phyloP scores from a whole-genome alignment of 2,797 vertebrate genomes.

The Adelosebastes latens region DNA sequence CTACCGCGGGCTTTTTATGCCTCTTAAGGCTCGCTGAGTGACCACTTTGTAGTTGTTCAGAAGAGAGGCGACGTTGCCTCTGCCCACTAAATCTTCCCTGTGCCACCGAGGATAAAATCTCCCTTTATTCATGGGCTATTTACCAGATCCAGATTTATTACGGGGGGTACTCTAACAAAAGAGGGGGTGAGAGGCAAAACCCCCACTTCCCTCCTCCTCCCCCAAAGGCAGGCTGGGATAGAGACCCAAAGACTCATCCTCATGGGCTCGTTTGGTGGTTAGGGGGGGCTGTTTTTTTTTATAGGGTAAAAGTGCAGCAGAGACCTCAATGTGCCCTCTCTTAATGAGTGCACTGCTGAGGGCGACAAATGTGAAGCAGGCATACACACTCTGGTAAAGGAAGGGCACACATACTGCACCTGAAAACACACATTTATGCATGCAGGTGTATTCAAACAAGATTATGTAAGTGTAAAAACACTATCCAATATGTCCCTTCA shows the following conservation, averaged over 20 bases:
- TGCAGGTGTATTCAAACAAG: background rate
- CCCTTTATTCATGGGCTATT: slow-evolving; percentile 86
- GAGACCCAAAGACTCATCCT: slow-evolving; percentile 67
- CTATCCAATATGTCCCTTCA: slow-evolving; percentile 50
- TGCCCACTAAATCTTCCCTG: slow-evolving; percentile 81
- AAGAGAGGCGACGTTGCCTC: slow-evolving; percentile 79
- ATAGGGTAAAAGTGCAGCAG: slow-evolving; percentile 14
- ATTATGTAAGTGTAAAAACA: background rate
- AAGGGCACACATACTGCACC: background rate
- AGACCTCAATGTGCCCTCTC: slow-evolving; percentile 17
- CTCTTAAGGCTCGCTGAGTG: slow-evolving; percentile 82
- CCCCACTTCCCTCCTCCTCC: slow-evolving; percentile 45
- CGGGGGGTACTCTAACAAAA: slow-evolving; percentile 79
- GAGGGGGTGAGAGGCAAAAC: slow-evolving; percentile 60
- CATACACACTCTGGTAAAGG: background rate
- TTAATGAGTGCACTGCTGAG: slow-evolving; percentile 9
- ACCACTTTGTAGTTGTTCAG: slow-evolving; percentile 84
- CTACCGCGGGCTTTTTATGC: slow-evolving; percentile 81
- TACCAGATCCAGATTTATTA: slow-evolving; percentile 86
- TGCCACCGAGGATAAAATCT: slow-evolving; percentile 84
- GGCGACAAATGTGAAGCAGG: slow-evolving; percentile 1
- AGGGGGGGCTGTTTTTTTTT: background rate
- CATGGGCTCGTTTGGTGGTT: slow-evolving; percentile 29
- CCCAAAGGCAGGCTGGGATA: slow-evolving; percentile 52
- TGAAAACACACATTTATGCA: background rate